phyloP scores from a whole-genome alignment of 2,888 invertebrate genomes.

The Ophion obscuratus region DNA sequence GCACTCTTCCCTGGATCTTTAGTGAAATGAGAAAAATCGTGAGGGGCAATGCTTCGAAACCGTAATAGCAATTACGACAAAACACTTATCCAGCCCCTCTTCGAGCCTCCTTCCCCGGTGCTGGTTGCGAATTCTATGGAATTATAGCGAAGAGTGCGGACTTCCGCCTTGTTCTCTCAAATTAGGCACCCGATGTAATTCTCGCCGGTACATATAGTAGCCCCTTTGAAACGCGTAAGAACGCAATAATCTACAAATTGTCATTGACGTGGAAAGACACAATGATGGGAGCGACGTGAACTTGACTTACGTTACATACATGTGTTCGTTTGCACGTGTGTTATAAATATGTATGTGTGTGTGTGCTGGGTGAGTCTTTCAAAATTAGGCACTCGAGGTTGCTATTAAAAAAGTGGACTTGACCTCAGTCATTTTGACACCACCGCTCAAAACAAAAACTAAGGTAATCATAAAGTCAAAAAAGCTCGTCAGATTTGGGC shows the following conservation, averaged over 20 bases:
- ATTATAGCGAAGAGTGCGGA: background rate
- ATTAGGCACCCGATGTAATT: slow-evolving; percentile 45
- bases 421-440: no score
- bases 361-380: no score
- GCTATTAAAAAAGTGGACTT: no score
- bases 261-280: slow-evolving; percentile 70
- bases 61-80: slow-evolving; percentile 38
- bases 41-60: background rate
- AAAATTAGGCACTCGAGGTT: no score
- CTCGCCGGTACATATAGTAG: background rate
- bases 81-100: no score
- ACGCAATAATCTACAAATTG: slow-evolving; percentile 65
- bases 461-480: no score
- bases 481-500: no score
- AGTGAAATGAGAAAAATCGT: no score
- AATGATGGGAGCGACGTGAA: slow-evolving; percentile 80
- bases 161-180: slow-evolving; percentile 4
- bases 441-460: no score
- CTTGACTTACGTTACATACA: slow-evolving; percentile 71
- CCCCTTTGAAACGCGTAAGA: slow-evolving; percentile 39
- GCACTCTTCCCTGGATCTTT: no score
- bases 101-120: no score
- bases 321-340: background rate
- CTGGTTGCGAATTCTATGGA: background rate
- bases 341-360: background rate